Conservation (phyloP, 2,113 vertebrate species). For the Tachuris rubrigastra region DNA sequence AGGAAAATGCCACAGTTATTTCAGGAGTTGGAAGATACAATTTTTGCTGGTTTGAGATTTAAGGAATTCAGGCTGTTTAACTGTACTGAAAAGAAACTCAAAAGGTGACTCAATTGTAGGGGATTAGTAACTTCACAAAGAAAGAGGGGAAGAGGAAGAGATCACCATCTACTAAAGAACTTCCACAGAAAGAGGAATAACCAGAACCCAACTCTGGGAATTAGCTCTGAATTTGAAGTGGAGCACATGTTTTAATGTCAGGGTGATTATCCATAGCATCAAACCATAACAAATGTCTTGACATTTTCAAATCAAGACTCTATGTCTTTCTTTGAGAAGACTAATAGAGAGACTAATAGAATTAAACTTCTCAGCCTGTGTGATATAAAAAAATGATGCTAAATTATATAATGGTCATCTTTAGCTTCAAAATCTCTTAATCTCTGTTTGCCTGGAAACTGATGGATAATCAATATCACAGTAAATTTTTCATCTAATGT, state of each 20-base stretch:
- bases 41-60: neutral
- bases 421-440: constrained; percentile 15
- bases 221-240: neutral
- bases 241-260: constrained; percentile 36
- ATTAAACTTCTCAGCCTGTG: constrained; percentile 4
- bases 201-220: neutral
- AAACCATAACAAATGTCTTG: constrained; percentile 42
- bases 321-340: constrained; percentile 2
- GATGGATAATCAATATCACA: neutral
- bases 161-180: neutral
- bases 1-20: neutral
- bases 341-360: constrained; percentile 11
- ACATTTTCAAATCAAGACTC: constrained; percentile 48
- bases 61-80: neutral
- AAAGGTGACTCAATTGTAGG: neutral
- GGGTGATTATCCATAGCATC: constrained; percentile 30
- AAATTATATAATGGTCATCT: neutral
- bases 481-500: neutral
- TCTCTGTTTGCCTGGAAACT: neutral
- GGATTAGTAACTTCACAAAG: neutral
- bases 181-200: neutral
- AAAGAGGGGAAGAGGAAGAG: neutral
- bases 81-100: neutral
- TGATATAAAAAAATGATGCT: neutral
- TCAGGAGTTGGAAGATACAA: neutral